Base-by-base conservation (phyloP, 1,140 invertebrate genomes). In the Drosophila quadrilineata region DNA sequence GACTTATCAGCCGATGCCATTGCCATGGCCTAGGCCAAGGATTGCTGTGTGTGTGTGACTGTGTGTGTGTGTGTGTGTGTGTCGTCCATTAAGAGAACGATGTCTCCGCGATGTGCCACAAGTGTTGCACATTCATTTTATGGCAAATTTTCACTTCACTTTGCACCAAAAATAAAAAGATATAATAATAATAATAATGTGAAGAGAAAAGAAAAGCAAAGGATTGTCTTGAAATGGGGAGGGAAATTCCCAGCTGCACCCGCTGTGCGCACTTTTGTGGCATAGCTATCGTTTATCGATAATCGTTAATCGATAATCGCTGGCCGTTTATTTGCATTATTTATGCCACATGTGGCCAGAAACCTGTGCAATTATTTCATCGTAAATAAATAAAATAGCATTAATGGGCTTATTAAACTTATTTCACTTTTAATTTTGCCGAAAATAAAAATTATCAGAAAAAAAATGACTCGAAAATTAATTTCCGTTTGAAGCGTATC, bases 261-360 rank as follows among this genome's bases (percentile, higher is more conserved):
- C 60, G 77, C 76, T 85, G 79, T 60, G 77, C 58, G 60, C 65
- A 77, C 76, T 84, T 77, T 77, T 74, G 16, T 14, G 12, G 16
- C 72, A 74, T 64, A 75, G 73, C 64, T 77, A 66, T 66, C 56
- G 79, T 58, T 85, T 82, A 82, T 85, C 65, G n/a, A 24, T n/a
- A n/a, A n/a, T n/a, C n/a, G n/a, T n/a, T n/a, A n/a, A n/a, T n/a
- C n/a, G n/a, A n/a, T n/a, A n/a, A n/a, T n/a, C n/a, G n/a, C n/a
- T n/a, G n/a, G n/a, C n/a, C 58, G 64, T 77, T 82, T 82, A 82
- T 84, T 60, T 72, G 62, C 74, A 71, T 85, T 84, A 84, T 84
- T 84, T 84, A 85, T 85, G 77, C 65, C 64, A 71, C 66, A 70
- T 17, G 10, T 54, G 65, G 76, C 71, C 28, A 48, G 62, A 72